Evolutionary conservation across 2,113 vertebrate species (phyloP), one percentile per base, ranked within the genome.

Genomic region (Takifugu bimaculatus): DNA sequence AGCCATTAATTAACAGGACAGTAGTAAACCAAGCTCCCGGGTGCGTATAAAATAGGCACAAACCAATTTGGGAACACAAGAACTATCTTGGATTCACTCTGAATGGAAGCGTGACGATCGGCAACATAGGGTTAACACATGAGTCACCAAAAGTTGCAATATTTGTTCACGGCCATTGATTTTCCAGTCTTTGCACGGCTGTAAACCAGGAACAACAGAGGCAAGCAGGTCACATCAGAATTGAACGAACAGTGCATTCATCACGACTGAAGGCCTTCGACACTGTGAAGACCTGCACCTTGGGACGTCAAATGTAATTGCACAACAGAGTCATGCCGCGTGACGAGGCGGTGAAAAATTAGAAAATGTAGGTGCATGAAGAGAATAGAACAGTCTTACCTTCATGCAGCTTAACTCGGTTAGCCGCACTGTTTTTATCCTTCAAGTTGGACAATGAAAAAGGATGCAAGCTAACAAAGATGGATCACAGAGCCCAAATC

Each of bases 381-480:
- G 13, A 44, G 28, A 65, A 48, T 29, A 20, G 20, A 27, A 7
- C 9, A 1, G 20, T 4, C 15, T 57, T 26, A 35, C 26, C 9
- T 43, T 54, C 7, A 14, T 39, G 39, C 54, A 45, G 47, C 11
- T 71, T 52, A 26, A 48, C 54, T 44, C 28, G 28, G 28, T 4
- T 63, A 13, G 69, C 65, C 9, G 6, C 35, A 10, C 35, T 39
- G 35, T 26, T 75, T 64, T 77, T 25, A 63, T 79, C 39, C 69
- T 63, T 71, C 1, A 50, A 25, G 66, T 59, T 57, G 44, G 5
- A 72, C 60, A 43, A 55, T 28, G 60, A 61, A 74, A 59, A 61
- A 66, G 28, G 43, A 27, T 64, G 70, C 62, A 49, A 42, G 29
- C 59, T 35, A 57, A 70, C 64, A 64, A 74, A 83, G 59, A 84